Evolutionary conservation across 2,888 invertebrate genomes (phyloP).

Genomic region (Halictus ligatus): DNA sequence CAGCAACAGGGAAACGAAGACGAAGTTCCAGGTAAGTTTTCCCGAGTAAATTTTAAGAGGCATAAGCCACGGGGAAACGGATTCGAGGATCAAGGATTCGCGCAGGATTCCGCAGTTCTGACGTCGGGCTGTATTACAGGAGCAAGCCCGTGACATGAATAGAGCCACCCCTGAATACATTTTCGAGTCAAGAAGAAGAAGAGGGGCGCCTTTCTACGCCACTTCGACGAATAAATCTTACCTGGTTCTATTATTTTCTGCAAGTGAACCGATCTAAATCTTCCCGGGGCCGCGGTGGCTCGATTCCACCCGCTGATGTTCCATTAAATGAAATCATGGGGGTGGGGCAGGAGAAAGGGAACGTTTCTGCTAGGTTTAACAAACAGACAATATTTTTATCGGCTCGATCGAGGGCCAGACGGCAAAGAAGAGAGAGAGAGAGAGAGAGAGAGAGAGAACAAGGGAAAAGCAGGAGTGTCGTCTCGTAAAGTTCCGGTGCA

Average conservation of each 20-base stretch:
- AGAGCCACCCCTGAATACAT: slow-evolving; percentile 40
- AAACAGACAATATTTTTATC: background rate
- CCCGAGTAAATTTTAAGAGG: background rate
- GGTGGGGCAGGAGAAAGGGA: background rate
- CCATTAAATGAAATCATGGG: background rate
- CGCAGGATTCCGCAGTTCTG: slow-evolving; percentile 29
- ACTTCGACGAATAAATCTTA: slow-evolving; percentile 52
- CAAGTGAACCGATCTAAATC: slow-evolving; percentile 35
- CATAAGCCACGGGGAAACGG: background rate
- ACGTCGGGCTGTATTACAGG: slow-evolving; percentile 34
- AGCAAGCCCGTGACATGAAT: slow-evolving; percentile 33
- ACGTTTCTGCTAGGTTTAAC: background rate
- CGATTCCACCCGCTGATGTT: background rate
- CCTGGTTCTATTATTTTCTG: slow-evolving; percentile 15
- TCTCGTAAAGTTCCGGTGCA: slow-evolving; percentile 3
- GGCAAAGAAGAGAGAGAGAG: too few species aligned
- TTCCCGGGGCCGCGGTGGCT: background rate
- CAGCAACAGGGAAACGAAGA: background rate
- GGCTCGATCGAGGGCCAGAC: background rate
- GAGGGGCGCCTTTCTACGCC: slow-evolving; percentile 33
- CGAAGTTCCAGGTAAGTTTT: background rate
- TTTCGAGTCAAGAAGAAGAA: slow-evolving; percentile 33
- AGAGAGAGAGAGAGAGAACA: background rate
- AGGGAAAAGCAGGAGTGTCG: background rate
- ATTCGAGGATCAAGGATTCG: slow-evolving; percentile 4